Conservation (phyloP, 2,888 invertebrate genomes). For the Oasisia sp. region DNA sequence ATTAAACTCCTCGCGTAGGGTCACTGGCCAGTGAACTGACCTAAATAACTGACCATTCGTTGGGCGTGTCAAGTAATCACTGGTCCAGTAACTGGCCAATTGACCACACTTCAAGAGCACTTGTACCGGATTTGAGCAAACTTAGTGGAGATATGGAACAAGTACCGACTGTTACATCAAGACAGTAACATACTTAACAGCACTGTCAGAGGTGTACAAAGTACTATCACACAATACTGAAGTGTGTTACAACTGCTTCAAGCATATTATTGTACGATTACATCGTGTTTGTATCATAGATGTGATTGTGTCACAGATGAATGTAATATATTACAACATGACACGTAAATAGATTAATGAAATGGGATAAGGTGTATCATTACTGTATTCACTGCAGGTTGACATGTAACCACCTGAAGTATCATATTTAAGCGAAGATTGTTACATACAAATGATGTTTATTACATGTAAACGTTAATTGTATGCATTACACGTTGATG, state of each 20-base stretch:
- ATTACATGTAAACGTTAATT: not conserved
- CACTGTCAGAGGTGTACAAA: not conserved
- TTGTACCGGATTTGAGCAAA: not conserved
- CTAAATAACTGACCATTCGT: not conserved
- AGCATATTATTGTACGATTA: not conserved
- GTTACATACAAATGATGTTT: not conserved
- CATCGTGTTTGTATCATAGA: no score
- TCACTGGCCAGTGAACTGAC: not conserved
- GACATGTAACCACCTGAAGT: no score
- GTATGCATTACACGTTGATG: not conserved
- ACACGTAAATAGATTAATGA: no score
- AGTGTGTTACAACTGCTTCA: not conserved
- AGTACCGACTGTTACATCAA: not conserved
- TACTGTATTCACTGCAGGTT: no score
- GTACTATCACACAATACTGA: not conserved
- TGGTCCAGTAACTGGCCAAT: not conserved
- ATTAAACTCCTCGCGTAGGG: not conserved
- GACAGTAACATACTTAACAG: not conserved
- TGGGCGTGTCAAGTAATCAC: not conserved
- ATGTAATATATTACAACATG: not conserved
- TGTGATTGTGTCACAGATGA: not conserved
- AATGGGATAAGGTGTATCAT: no score
- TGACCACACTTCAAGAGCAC: not conserved
- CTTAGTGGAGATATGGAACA: not conserved
- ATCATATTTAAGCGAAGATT: no score